Percentiles rank a stretch among this genome's conserved stretches.
These are phyloP conservation scores for Trogon surrucura DNA, from an alignment of 2,113 vertebrate genomes.

Conservation along the genomic window DNA sequence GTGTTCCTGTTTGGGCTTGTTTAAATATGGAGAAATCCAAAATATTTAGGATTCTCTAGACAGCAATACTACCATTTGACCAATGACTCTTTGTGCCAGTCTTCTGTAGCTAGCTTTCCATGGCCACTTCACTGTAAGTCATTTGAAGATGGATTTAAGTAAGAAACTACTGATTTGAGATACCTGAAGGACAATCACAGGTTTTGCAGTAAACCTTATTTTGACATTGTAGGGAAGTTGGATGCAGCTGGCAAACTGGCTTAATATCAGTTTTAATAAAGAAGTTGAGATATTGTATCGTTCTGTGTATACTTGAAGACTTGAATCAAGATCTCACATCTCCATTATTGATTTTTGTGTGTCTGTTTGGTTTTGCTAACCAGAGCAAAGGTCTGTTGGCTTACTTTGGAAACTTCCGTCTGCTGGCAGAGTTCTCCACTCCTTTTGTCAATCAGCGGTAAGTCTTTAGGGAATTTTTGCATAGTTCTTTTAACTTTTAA, in stretches of 20 bases:
- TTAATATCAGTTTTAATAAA: neutral
- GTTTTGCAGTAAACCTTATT: neutral
- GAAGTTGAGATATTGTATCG: neutral
- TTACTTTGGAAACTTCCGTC: slow-evolving; percentile 95
- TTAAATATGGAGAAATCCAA: neutral
- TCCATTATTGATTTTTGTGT: neutral
- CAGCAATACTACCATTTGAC: neutral
- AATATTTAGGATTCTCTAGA: neutral
- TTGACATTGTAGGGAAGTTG: neutral
- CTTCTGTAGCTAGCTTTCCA: neutral
- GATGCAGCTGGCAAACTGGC: neutral
- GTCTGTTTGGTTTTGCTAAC: slow-evolving; percentile 67
- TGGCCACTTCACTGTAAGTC: neutral
- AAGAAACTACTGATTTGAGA: neutral
- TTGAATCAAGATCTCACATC: neutral
- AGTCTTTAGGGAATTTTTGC: slow-evolving; percentile 56
- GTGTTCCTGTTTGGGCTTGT: neutral
- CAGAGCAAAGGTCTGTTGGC: slow-evolving; percentile 88
- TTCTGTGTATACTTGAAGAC: neutral
- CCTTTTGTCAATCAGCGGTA: slow-evolving; percentile 99
- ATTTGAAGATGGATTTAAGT: neutral
- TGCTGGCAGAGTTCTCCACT: slow-evolving; percentile 96
- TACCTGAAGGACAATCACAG: neutral
- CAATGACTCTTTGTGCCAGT: neutral
- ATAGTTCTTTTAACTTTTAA: neutral